Conservation (phyloP, 2,113 vertebrate species). For the Dromas ardeola region DNA sequence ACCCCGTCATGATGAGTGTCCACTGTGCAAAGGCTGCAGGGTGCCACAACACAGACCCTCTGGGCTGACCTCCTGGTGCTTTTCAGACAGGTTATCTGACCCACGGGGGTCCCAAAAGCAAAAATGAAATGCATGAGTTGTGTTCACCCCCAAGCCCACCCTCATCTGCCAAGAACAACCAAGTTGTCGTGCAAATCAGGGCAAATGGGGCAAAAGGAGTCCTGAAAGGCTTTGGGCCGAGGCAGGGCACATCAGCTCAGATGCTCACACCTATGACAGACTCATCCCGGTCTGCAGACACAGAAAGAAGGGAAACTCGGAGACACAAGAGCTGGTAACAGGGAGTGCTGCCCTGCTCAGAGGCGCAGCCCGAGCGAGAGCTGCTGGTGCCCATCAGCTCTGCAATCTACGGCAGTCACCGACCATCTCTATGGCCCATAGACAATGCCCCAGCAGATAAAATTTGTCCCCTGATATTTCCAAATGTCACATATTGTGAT, state of each 20-base stretch:
- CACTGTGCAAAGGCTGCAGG: rapidly evolving
- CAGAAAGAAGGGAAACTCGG: background rate
- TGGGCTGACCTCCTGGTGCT: rapidly evolving
- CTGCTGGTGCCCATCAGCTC: background rate
- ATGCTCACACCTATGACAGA: background rate
- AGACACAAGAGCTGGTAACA: background rate
- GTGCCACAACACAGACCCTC: background rate
- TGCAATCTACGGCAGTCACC: background rate
- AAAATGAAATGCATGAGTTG: background rate
- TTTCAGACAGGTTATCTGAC: background rate
- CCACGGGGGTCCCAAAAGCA: background rate
- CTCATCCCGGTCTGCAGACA: background rate
- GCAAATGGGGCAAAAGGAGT: background rate
- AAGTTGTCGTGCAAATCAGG: background rate
- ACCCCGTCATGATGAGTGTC: background rate
- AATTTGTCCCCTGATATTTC: background rate
- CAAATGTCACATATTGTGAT: background rate
- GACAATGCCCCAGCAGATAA: background rate
- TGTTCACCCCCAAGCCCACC: background rate
- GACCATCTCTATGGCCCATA: background rate
- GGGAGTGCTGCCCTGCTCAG: background rate
- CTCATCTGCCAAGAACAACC: background rate
- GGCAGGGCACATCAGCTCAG: background rate
- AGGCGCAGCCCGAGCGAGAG: rapidly evolving
- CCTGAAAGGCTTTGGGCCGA: background rate